These are phyloP conservation scores for Agrilus mali DNA, from an alignment of 2,888 invertebrate species.

Conservation along the genomic window DNA sequence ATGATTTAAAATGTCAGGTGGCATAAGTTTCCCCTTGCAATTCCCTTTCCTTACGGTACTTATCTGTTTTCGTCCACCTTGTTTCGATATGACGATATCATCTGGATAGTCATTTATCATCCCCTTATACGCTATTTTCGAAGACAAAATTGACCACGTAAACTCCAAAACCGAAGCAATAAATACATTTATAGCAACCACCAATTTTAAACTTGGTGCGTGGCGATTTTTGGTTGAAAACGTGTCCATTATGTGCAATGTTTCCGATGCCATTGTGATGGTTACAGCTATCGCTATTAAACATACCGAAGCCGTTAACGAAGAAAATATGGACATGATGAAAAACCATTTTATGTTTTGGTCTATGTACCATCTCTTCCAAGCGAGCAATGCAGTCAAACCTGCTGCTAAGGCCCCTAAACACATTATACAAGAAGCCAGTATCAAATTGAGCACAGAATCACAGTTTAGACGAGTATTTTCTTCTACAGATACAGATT, in stretches of 20 bases:
- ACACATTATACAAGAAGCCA: slow-evolving; percentile 40
- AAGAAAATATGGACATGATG: slow-evolving; percentile 37
- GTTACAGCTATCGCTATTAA: slow-evolving; percentile 17
- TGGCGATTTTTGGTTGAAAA: slow-evolving; percentile 6
- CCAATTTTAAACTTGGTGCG: slow-evolving; percentile 23
- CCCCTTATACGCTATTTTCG: slow-evolving; percentile 46
- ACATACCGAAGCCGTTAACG: slow-evolving; percentile 35
- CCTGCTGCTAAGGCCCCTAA: slow-evolving; percentile 41
- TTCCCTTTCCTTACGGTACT: slow-evolving; percentile 45
- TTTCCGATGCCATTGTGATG: slow-evolving; percentile 6
- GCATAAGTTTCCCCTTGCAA: slow-evolving; percentile 37
- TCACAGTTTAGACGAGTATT: slow-evolving; percentile 16
- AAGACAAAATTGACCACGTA: slow-evolving; percentile 47
- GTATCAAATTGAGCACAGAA: slow-evolving; percentile 23
- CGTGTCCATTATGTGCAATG: neutral
- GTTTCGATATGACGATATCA: slow-evolving; percentile 35
- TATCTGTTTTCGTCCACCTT: slow-evolving; percentile 38
- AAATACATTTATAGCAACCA: slow-evolving; percentile 45
- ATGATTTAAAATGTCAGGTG: slow-evolving; percentile 42
- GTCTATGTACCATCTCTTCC: slow-evolving; percentile 54
- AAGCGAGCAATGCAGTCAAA: slow-evolving; percentile 45
- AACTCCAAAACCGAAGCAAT: slow-evolving; percentile 45
- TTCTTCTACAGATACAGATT: neutral
- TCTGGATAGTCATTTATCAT: slow-evolving; percentile 48
- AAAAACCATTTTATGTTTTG: slow-evolving; percentile 51